Evolutionary conservation across 2,888 invertebrate genomes (phyloP).

Genomic region (Synanthedon formicaeformis): DNA sequence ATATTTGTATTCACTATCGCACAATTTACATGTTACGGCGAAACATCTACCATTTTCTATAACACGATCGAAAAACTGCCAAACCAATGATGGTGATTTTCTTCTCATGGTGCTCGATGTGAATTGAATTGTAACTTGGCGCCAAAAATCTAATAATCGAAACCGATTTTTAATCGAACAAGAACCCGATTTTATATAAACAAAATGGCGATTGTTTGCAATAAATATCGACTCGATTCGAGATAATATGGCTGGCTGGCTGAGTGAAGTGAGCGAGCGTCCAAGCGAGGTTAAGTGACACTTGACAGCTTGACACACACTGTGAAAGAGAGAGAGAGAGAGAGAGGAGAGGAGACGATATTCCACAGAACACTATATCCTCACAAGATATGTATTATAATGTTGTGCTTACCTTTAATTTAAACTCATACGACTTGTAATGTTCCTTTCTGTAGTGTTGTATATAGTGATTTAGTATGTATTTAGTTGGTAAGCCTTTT

Average conservation of each 20-base stretch:
- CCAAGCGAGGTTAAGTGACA: too few relatives aligned
- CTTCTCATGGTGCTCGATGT: neutral
- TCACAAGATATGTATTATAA: too few relatives aligned
- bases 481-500: too few relatives aligned
- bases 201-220: constrained; percentile 14
- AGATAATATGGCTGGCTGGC: neutral
- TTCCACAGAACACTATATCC: neutral
- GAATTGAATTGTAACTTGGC: constrained; percentile 25
- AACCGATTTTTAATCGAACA: constrained; percentile 28
- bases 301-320: too few relatives aligned
- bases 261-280: too few relatives aligned
- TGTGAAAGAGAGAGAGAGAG: too few relatives aligned
- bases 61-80: constrained; percentile 58
- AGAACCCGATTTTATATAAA: constrained; percentile 43
- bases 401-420: too few relatives aligned
- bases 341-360: too few relatives aligned
- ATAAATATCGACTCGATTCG: neutral
- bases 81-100: constrained; percentile 39
- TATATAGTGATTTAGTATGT: too few relatives aligned
- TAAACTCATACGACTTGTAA: too few relatives aligned
- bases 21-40: constrained; percentile 58
- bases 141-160: constrained; percentile 28
- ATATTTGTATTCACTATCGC: constrained; percentile 58
- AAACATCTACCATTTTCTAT: constrained; percentile 43
- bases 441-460: too few relatives aligned